Evolutionary conservation across 2,888 invertebrate species (phyloP).

Genomic region (Drosophila aldrichi): DNA sequence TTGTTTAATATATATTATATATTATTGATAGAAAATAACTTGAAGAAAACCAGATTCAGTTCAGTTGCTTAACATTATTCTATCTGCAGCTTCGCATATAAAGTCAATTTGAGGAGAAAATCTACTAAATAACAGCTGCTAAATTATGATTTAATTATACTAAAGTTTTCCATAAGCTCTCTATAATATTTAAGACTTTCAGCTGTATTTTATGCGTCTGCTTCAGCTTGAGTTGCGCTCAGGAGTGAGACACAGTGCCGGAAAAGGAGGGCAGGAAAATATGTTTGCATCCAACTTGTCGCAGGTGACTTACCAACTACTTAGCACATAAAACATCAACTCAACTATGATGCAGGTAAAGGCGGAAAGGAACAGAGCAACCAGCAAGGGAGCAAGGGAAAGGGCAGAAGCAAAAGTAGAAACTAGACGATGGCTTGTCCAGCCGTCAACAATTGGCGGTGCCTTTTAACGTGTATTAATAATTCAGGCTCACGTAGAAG

Average conservation of each 20-base stretch:
- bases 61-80: neutral
- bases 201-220: slow-evolving; percentile 3
- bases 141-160: neutral
- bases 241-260: neutral
- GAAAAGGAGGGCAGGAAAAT: slow-evolving; percentile 23
- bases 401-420: neutral
- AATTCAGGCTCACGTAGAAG: slow-evolving; percentile 82
- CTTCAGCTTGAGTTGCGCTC: slow-evolving; percentile 16
- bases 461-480: slow-evolving; percentile 83
- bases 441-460: slow-evolving; percentile 68
- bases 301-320: slow-evolving; percentile 83
- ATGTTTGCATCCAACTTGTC: slow-evolving; percentile 79
- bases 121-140: neutral
- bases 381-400: neutral
- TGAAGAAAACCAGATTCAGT: neutral
- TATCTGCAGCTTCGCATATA: neutral
- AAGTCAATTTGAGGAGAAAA: neutral
- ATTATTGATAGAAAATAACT: neutral
- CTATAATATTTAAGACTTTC: neutral
- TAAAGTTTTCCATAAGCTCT: neutral
- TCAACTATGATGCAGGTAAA: slow-evolving; percentile 60
- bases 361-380: neutral
- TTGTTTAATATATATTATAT: too few relatives aligned
- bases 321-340: slow-evolving; percentile 76
- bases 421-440: slow-evolving; percentile 40